Percentiles rank a stretch among this genome's conserved stretches.
These are phyloP conservation scores for Scaptomyza cyrtandrae DNA, from an alignment of 2,888 invertebrate genomes.

Conservation along the genomic window DNA sequence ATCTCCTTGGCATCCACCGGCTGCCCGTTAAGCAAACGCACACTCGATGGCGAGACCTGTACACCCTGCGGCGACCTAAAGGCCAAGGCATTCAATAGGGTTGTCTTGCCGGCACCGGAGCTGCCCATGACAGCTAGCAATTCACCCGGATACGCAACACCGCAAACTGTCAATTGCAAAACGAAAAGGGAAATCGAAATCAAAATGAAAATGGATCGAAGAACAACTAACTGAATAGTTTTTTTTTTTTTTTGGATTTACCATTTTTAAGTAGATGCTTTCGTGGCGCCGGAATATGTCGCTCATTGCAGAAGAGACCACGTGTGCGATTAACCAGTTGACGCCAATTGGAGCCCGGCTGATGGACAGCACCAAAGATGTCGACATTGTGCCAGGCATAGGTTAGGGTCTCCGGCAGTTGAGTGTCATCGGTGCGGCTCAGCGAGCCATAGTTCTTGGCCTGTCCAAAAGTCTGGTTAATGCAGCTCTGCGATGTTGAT, in stretches of 20 bases:
- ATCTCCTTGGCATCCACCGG: constrained; percentile 89
- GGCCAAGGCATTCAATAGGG: constrained; percentile 94
- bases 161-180: constrained; percentile 87
- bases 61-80: constrained; percentile 91
- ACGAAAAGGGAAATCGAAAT: background rate
- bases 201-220: too few species aligned
- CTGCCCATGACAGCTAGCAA: constrained; percentile 94
- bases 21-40: constrained; percentile 90
- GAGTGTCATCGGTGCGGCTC: constrained; percentile 31
- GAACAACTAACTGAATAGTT: too few species aligned
- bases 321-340: constrained; percentile 85
- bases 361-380: constrained; percentile 88
- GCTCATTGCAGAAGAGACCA: constrained; percentile 82
- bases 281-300: constrained; percentile 84
- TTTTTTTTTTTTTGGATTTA: too few species aligned
- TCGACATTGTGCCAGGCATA: constrained; percentile 93
- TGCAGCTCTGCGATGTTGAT: constrained; percentile 74
- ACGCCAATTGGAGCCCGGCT: constrained; percentile 83
- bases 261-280: constrained; percentile 92
- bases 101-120: constrained; percentile 97
- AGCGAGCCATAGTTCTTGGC: constrained; percentile 82
- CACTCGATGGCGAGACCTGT: constrained; percentile 86
- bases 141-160: constrained; percentile 94
- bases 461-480: constrained; percentile 69
- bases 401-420: constrained; percentile 85